Evolutionary conservation across 2,888 invertebrate species (phyloP).

Genomic region (Euzophera pinguis): DNA sequence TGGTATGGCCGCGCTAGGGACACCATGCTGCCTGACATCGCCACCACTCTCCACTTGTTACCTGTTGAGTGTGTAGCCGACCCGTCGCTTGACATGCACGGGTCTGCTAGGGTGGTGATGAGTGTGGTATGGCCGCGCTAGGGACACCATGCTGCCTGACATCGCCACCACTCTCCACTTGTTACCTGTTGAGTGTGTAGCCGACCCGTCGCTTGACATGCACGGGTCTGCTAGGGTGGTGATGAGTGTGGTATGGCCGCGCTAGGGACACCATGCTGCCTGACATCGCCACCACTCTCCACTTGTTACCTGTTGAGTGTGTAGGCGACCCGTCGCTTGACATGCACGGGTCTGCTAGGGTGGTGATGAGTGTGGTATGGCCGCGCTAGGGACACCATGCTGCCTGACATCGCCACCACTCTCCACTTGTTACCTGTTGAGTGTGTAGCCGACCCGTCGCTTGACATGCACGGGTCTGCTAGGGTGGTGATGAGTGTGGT

Average conservation of each 20-base stretch:
- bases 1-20: constrained; percentile 71
- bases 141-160: constrained; percentile 79
- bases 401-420: constrained; percentile 79
- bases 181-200: constrained; percentile 62
- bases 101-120: constrained; percentile 48
- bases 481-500: constrained; percentile 41
- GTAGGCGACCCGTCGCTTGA: constrained; percentile 63
- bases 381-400: constrained; percentile 77
- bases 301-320: no score
- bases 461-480: constrained; percentile 57
- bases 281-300: constrained; percentile 77
- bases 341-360: constrained; percentile 51
- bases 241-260: constrained; percentile 45
- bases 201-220: constrained; percentile 65
- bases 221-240: constrained; percentile 49
- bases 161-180: no score
- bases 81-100: constrained; percentile 58
- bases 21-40: constrained; percentile 79
- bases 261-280: constrained; percentile 80
- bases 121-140: constrained; percentile 61
- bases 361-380: constrained; percentile 43
- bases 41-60: no score
- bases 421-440: no score
- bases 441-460: constrained; percentile 62
- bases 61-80: constrained; percentile 66